Evolutionary conservation across 2,888 invertebrate genomes (phyloP), one percentile per base, ranked within the genome.

Genomic region (Netelia melanura): DNA sequence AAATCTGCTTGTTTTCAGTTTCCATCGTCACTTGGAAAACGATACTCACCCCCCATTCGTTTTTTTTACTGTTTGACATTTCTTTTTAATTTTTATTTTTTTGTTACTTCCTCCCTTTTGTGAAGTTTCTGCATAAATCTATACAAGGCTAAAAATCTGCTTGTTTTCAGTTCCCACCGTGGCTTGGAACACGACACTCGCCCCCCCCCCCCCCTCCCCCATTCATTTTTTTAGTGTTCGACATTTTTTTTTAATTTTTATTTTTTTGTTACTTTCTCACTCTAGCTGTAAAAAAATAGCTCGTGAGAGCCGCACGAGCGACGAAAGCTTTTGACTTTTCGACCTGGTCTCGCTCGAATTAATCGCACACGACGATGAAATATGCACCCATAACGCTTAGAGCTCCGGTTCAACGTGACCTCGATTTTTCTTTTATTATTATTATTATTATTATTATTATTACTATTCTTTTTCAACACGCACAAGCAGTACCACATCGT

Each of bases 351-450:
- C 56, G 65, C 43, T 65, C 11, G 44, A 80, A 71, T 79, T 43
- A 71, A 79, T 79, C 43, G 71, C 43, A 21, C 8, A 70, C n/a
- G 23, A 10, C 72, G 80, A 44, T 80, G 72, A 80, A 80, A 72
- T 80, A 80, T 80, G 44, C 56, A 30, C 0, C 25, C 80, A 64
- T 72, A 67, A 65, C 56, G 72, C 44, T 72, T 30, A 72, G 70
- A 62, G n/a, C 52, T 8, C 5, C 11, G 21, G 38, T 75, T 52
- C 30, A 6, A 48, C 44, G 38, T 38, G 71, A 71, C 30, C 38
- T 58, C 9, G 23, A 21, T 38, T 38, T 21, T 21, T 3, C 43
- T 43, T 23, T 70, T 70, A 17, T 54, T 54, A 44, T 11, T 44
- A 44, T 30, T 30, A 30, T 30, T 30, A 30, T 30, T 30, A 30